Evolutionary conservation across 1,140 invertebrate species (phyloP).

Genomic region (Diorhabda carinulata): DNA sequence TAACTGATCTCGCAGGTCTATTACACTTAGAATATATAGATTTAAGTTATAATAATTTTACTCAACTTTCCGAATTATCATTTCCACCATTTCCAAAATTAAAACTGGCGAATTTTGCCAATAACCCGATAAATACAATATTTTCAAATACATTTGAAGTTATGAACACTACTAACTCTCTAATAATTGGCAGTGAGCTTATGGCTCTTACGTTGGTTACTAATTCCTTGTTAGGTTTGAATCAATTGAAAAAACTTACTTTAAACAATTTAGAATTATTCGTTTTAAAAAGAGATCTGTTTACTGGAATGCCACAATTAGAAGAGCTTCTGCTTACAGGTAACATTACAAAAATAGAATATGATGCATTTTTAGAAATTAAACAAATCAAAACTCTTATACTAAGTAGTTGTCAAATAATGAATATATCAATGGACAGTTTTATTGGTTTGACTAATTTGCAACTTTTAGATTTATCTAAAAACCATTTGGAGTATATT

Average conservation of each 20-base stretch:
- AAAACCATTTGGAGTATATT: slow-evolving; percentile 57
- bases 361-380: slow-evolving; percentile 63
- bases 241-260: slow-evolving; percentile 52
- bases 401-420: slow-evolving; percentile 59
- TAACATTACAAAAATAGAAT: slow-evolving; percentile 57
- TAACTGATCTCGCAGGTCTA: slow-evolving; percentile 62
- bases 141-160: slow-evolving; percentile 69
- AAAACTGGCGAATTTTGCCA: slow-evolving; percentile 56
- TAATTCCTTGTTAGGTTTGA: slow-evolving; percentile 61
- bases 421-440: slow-evolving; percentile 63
- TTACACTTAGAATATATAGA: slow-evolving; percentile 61
- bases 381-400: slow-evolving; percentile 56
- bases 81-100: slow-evolving; percentile 66
- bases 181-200: slow-evolving; percentile 56
- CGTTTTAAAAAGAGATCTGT: slow-evolving; percentile 56
- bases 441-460: slow-evolving; percentile 62
- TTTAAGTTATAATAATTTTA: slow-evolving; percentile 62
- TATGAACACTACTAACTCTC: slow-evolving; percentile 61
- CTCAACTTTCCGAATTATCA: slow-evolving; percentile 63
- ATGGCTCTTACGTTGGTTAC: slow-evolving; percentile 54
- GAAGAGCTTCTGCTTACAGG: slow-evolving; percentile 55
- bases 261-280: slow-evolving; percentile 56
- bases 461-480: slow-evolving; percentile 58
- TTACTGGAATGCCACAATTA: slow-evolving; percentile 57
- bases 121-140: slow-evolving; percentile 64